Base-by-base conservation (phyloP, 2,113 vertebrate species). In the Tilapia sparmanii region DNA sequence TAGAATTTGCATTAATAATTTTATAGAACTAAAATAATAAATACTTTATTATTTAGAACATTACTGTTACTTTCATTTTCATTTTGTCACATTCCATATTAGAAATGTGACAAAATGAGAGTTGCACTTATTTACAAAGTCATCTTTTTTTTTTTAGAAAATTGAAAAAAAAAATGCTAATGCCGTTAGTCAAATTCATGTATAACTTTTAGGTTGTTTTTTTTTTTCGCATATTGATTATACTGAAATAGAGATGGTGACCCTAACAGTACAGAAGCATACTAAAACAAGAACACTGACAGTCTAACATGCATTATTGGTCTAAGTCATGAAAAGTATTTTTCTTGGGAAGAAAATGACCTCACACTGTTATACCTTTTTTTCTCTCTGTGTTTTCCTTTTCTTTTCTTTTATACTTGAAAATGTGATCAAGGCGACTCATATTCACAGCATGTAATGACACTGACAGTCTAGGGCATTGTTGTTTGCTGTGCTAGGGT, bases 141-240 rank as follows among this genome's bases (percentile, higher is more conserved):
- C 55, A 16, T 59, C 0, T 5, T 57, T 1, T 2, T 55, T 31
- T 54, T 55, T 57, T 57, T 26, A 5, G 3, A 59, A 57, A 29
- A 57, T 57, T 57, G 7, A 2, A 1, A 0, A 3, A 12, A 4
- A 26, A 26, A 57, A 29, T 57, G 1, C 24, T 26, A 57, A 57
- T 26, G 54, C 4, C 3, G 2, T 57, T 57, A 57, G 55, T 57
- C 12, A 57, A 57, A 3, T 59, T 59, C 7, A 59, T 29, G 8
- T 59, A 29, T 5, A 59, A 29, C 55, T 29, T 59, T 59, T 59
- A 16, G 24, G 12, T 1, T 1, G n/a, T 5, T 0, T 0, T 3
- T 2, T 4, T 45, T 53, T 54, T 22, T 57, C 8, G 13, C 4
- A 59, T 29, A 59, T 59, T 29, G 4, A 59, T 2, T 59, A 9